Evolutionary conservation across 37 sponge, comb jelly and placozoan genomes (phyloP).

Genomic region (Ianthella basta): DNA sequence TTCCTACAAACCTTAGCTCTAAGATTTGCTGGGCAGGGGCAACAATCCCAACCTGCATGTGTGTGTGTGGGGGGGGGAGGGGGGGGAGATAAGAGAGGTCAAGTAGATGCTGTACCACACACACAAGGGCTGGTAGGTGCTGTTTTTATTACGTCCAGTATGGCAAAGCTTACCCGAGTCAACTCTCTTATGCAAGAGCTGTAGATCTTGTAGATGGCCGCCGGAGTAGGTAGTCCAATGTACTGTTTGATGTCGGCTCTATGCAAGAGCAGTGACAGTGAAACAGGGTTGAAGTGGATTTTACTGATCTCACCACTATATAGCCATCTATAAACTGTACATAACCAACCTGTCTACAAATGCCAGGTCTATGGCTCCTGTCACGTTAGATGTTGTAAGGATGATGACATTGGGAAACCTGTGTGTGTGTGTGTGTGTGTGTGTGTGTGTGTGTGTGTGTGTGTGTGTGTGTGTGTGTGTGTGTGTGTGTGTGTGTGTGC

Average conservation of each 20-base stretch:
- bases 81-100: no score
- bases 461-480: no score
- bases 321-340: neutral
- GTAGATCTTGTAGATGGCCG: constrained; percentile 89
- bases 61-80: no score
- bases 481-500: no score
- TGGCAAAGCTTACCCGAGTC: constrained; percentile 58
- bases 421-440: neutral
- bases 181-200: constrained; percentile 91
- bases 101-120: no score
- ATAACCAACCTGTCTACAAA: constrained; percentile 92
- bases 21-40: constrained; percentile 77
- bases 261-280: no score
- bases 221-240: constrained; percentile 88
- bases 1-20: constrained; percentile 49
- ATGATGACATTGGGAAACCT: constrained; percentile 95
- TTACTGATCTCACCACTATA: neutral
- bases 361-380: constrained; percentile 97
- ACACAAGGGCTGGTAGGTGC: neutral
- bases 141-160: neutral
- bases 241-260: constrained; percentile 99
- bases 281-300: neutral
- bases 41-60: constrained; percentile 78
- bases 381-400: constrained; percentile 97
- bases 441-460: no score